Percentiles rank a stretch among this genome's conserved stretches.
Evolutionary conservation across 2,797 vertebrate species (phyloP).

Genomic region (Spondyliosoma cantharus): DNA sequence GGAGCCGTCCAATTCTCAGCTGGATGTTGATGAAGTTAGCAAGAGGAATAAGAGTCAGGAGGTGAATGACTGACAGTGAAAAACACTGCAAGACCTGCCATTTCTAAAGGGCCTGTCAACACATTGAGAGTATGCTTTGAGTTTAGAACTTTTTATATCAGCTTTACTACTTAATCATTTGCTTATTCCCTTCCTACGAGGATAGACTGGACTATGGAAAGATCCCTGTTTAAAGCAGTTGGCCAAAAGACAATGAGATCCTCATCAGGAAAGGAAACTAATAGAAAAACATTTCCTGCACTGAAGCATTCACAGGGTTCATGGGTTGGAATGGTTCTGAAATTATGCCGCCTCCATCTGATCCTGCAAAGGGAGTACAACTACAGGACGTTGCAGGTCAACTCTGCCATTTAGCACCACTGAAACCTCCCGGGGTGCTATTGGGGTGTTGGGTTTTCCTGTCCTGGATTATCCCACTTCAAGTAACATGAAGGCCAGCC

Average conservation of each 20-base stretch:
- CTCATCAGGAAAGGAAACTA: slow-evolving; percentile 33
- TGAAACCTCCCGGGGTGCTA: slow-evolving; percentile 12
- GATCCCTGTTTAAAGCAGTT: slow-evolving; percentile 5
- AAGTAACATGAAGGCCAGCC: slow-evolving; percentile 46
- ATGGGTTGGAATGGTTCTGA: slow-evolving; percentile 26
- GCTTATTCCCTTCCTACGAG: not conserved
- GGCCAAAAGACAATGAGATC: slow-evolving; percentile 28
- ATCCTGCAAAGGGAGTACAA: slow-evolving; percentile 35
- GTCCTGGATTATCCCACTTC: slow-evolving; percentile 29
- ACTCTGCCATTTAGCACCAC: slow-evolving; percentile 15
- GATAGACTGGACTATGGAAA: slow-evolving; percentile 14
- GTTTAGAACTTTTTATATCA: slow-evolving; percentile 5
- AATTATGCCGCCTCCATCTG: slow-evolving; percentile 38
- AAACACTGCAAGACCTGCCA: slow-evolving; percentile 29
- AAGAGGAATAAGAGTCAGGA: slow-evolving; percentile 29
- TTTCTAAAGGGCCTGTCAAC: not conserved
- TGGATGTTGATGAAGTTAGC: slow-evolving; percentile 55
- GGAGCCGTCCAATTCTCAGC: slow-evolving; percentile 55
- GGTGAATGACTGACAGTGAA: slow-evolving; percentile 49
- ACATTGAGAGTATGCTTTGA: slow-evolving; percentile 3
- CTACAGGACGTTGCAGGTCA: slow-evolving; percentile 33
- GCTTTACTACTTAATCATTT: slow-evolving; percentile 21
- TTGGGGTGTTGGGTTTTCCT: slow-evolving; percentile 32
- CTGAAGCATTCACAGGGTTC: slow-evolving; percentile 26
- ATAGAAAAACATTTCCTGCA: slow-evolving; percentile 22